Evolutionary conservation across 2,797 vertebrate species (phyloP).

Genomic region (Periparus ater): DNA sequence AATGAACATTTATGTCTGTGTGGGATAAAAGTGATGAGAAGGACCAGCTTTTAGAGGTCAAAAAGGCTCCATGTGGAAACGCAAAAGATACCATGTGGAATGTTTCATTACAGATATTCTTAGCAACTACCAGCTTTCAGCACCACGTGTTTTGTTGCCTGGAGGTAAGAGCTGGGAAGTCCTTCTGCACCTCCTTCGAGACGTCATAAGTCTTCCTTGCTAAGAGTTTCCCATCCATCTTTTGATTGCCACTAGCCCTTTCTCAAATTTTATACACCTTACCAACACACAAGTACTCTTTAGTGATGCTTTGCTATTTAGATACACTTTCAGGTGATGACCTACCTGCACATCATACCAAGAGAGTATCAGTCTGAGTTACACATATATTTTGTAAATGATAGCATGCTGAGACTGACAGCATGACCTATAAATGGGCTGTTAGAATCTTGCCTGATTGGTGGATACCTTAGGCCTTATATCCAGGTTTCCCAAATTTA

Average conservation of each 20-base stretch:
- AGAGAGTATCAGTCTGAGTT: fast-evolving
- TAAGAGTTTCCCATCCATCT: not conserved
- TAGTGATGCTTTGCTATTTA: not conserved
- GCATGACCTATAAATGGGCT: not conserved
- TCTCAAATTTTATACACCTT: not conserved
- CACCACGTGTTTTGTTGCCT: not conserved
- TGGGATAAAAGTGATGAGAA: not conserved
- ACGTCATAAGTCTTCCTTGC: not conserved
- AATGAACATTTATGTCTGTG: not conserved
- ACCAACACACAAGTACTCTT: not conserved
- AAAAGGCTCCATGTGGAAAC: not conserved
- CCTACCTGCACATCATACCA: not conserved
- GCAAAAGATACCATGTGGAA: not conserved
- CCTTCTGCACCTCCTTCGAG: not conserved
- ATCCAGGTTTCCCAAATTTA: not conserved
- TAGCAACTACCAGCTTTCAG: not conserved
- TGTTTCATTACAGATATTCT: not conserved
- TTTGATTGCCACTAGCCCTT: not conserved
- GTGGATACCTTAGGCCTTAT: not conserved
- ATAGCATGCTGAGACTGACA: not conserved
- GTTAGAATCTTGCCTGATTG: not conserved
- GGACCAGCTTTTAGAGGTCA: not conserved
- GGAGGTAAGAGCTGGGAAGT: not conserved
- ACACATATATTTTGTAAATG: not conserved
- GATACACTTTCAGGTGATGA: not conserved